Evolutionary conservation across 2,888 invertebrate genomes (phyloP), one percentile per base, ranked within the genome.

Genomic region (Morinoia aosen): DNA sequence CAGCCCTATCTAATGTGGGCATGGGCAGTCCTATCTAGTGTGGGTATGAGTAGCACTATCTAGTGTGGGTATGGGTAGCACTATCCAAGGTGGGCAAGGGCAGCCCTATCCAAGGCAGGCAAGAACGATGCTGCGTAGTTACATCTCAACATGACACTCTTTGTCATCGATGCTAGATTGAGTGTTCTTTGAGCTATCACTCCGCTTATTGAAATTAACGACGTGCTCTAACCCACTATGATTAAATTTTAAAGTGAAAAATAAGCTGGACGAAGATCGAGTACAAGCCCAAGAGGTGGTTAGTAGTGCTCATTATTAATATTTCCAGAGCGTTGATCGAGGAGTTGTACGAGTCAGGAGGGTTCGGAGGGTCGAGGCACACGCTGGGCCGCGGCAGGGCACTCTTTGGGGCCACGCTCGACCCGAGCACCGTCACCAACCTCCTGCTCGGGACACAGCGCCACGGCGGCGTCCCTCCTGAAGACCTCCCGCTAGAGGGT

Each of bases 1-100:
- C 97, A 98, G 97, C 98, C 98, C 95, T 99, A 99, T 97, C 99
- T 99, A 96, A 98, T 98, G 99, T 99, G 98, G 98, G 98, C 97
- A 19, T 25, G 40, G 39, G 25, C 56, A 76, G 57, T 33, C 48
- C 16, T 58, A 58, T 58, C 58, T 16, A 16, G 16, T 10, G 58
- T 58, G 58, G 16, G 58, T 58, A 16, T 58, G 10, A 58, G 58
- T 58, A 12, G 58, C 10, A 10, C 10, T 10, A 10, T 16, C 58
- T 58, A 10, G 11, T 58, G 16, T 58, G 11, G 11, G 16, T 12
- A 16, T 10, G 10, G 64, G 25, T 25, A 64, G 64, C 64, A 12
- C 64, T 64, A 64, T 64, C 64, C 64, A 16, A 64, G 64, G 64
- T 64, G 64, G 64, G 12, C 98, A 98, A 97, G 98, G 98, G 97